These are phyloP conservation scores for Brachyptera putata DNA, from an alignment of 2,888 invertebrate species.

Conservation along the genomic window DNA sequence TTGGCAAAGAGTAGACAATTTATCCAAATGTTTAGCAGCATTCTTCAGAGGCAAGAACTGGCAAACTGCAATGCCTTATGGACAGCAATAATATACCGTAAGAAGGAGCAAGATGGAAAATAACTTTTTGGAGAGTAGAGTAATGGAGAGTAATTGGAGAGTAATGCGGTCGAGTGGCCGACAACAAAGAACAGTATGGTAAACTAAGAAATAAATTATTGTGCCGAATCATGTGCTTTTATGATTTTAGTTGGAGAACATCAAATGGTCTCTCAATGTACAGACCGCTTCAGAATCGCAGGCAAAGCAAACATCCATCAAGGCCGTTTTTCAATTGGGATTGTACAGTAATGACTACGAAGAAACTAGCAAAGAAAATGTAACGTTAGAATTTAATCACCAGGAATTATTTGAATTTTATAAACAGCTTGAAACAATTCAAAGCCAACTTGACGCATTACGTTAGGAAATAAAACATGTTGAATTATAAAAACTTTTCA, in stretches of 20 bases:
- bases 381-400: conserved; percentile 51
- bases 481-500: neutral
- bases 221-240: neutral
- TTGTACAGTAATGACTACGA: conserved; percentile 38
- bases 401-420: conserved; percentile 50
- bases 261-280: conserved; percentile 55
- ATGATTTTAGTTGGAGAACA: conserved; percentile 46
- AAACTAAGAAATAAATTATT: too few relatives aligned
- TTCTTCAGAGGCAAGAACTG: too few relatives aligned
- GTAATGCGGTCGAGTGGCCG: too few relatives aligned
- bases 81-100: too few relatives aligned
- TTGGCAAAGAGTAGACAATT: too few relatives aligned
- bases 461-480: conserved; percentile 11
- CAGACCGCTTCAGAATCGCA: conserved; percentile 49
- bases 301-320: conserved; percentile 47
- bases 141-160: too few relatives aligned
- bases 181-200: too few relatives aligned
- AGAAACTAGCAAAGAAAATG: conserved; percentile 40
- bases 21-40: too few relatives aligned
- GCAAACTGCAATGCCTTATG: too few relatives aligned
- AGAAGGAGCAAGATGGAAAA: too few relatives aligned
- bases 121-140: too few relatives aligned
- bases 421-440: conserved; percentile 52
- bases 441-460: conserved; percentile 41
- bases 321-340: conserved; percentile 50